phyloP scores from a whole-genome alignment of 1,140 invertebrate genomes.

The Diachasma alloeum region DNA sequence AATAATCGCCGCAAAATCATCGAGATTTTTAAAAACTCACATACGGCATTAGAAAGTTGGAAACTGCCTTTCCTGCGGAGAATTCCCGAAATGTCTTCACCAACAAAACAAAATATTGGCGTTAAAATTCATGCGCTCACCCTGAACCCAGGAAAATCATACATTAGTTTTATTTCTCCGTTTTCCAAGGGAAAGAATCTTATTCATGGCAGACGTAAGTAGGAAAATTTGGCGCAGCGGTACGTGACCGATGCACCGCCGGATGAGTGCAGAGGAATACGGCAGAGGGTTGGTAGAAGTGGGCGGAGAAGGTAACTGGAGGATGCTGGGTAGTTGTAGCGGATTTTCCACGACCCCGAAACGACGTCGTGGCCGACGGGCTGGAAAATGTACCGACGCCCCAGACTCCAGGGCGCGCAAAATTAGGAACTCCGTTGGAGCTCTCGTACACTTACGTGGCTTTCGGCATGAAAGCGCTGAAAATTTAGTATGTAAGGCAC shows the following conservation, averaged over 20 bases:
- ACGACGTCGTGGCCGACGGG: conserved; percentile 28
- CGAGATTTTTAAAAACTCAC: too few relatives aligned
- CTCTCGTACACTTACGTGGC: conserved; percentile 26
- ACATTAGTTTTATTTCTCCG: not conserved
- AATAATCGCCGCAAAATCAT: too few relatives aligned
- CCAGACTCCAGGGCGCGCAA: conserved; percentile 7
- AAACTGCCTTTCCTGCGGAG: not conserved
- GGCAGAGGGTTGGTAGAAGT: not conserved
- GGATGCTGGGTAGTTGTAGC: not conserved
- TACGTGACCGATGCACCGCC: conserved; percentile 1
- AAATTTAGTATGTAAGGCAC: conserved; percentile 62
- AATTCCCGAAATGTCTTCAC: not conserved
- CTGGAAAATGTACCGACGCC: conserved; percentile 26
- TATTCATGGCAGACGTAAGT: conserved; percentile 16
- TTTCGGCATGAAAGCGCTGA: conserved; percentile 39
- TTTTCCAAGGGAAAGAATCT: not conserved
- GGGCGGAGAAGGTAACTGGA: not conserved
- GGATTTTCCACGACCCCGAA: conserved; percentile 23
- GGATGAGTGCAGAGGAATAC: not conserved
- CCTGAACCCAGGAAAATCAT: not conserved
- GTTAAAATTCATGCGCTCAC: not conserved
- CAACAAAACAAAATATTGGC: not conserved
- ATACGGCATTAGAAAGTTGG: too few relatives aligned
- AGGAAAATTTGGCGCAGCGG: conserved; percentile 11
- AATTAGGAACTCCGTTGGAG: conserved; percentile 15